Percentiles rank a stretch among this genome's conserved stretches.
These are phyloP conservation scores for Noctua fimbriata DNA, from an alignment of 2,888 invertebrate genomes.

Conservation along the genomic window DNA sequence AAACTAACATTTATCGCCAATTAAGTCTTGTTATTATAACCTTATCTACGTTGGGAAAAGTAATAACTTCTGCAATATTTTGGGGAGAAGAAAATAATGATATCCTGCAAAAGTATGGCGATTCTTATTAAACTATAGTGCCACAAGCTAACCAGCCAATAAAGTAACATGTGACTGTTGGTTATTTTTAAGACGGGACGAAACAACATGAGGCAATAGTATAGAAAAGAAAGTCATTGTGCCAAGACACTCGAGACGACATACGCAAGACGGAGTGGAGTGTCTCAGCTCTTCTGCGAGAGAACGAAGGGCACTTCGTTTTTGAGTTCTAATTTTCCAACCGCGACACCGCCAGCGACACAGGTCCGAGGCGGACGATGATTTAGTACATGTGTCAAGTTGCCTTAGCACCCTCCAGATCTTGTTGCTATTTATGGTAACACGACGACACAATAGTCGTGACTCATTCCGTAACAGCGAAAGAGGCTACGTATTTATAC, in stretches of 20 bases:
- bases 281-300: constrained; percentile 71
- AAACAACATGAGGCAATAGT: constrained; percentile 66
- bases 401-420: constrained; percentile 77
- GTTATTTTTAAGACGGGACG: constrained; percentile 68
- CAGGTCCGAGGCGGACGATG: constrained; percentile 68
- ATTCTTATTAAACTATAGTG: constrained; percentile 67
- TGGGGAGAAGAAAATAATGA: constrained; percentile 63
- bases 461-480: constrained; percentile 77
- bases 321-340: constrained; percentile 83
- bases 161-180: constrained; percentile 67
- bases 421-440: constrained; percentile 82
- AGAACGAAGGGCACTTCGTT: constrained; percentile 80
- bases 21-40: constrained; percentile 40
- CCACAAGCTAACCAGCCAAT: constrained; percentile 74
- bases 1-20: constrained; percentile 56
- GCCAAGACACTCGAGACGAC: constrained; percentile 75
- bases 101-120: constrained; percentile 32
- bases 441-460: constrained; percentile 80
- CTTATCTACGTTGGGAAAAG: constrained; percentile 22
- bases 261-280: constrained; percentile 76
- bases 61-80: constrained; percentile 56
- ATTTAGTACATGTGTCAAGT: constrained; percentile 75
- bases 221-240: constrained; percentile 65
- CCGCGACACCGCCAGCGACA: constrained; percentile 68
- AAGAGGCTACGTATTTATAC: constrained; percentile 67